Evolutionary conservation across 2,113 vertebrate species (phyloP), one percentile per base, ranked within the genome.

Genomic region (Heterochromis multidens): DNA sequence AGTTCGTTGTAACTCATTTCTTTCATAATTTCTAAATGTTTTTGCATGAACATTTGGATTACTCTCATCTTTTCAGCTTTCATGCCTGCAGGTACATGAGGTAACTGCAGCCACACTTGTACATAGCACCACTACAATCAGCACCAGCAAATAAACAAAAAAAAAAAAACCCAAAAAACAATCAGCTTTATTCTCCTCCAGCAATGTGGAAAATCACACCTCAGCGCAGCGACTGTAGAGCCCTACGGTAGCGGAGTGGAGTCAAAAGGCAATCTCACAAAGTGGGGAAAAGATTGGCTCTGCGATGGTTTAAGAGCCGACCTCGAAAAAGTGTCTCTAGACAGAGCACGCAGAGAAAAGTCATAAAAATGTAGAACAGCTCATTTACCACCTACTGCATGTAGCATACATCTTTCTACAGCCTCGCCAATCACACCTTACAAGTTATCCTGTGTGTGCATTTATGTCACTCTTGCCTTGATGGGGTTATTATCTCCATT

Each of bases 201-300:
- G 82, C 84, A 80, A 89, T 77, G 89, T 76, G 63, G 76, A 88
- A 90, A 89, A 93, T 81, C 56, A 77, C 60, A 82, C 62, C 82
- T 11, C 1, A 25, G 29, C 40, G 60, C 82, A 52, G 27, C 25
- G 12, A 52, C 49, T 54, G 40, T 33, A n/a, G 46, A 62, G 35
- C 19, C 70, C 23, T 10, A 29, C 2, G 25, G 60, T 46, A 76
- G 17, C 37, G 1, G 17, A 21, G 16, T 4, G 1, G 58, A 85
- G 88, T 89, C 88, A 87, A 92, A 77, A 79, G 67, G 88, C 91
- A 93, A 93, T 93, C 80, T 84, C n/a, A 77, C 58, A 84, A 90
- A 70, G 81, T 43, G 52, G 61, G n/a, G 61, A 21, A 79, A 79
- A 83, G 85, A 93, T 90, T 86, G 81, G 35, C 57, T 87, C 1